Percentiles rank a stretch among this genome's conserved stretches.
These are phyloP conservation scores for Sardina pilchardus DNA, from an alignment of 2,113 vertebrate species.

Conservation along the genomic window DNA sequence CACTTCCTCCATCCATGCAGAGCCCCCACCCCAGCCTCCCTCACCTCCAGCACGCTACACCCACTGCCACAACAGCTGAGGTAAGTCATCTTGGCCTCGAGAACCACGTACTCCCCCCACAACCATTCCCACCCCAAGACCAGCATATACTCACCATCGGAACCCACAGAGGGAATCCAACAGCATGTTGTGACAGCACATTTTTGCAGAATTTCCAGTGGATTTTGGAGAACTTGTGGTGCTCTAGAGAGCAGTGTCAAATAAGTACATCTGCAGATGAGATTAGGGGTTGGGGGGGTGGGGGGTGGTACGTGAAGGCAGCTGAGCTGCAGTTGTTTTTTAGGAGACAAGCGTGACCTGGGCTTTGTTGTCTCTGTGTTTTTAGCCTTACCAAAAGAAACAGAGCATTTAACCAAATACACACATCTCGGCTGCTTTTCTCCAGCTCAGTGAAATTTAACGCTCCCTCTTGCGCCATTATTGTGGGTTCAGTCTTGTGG, in stretches of 20 bases:
- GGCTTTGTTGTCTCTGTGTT: neutral
- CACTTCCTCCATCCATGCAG: conserved; percentile 47
- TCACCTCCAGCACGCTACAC: conserved; percentile 42
- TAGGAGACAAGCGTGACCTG: neutral
- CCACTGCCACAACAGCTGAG: conserved; percentile 51
- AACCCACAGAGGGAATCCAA: neutral
- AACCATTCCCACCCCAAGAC: neutral
- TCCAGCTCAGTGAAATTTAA: conserved; percentile 5
- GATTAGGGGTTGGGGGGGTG: conserved; percentile 18
- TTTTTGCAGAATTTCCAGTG: neutral
- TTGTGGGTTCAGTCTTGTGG: neutral
- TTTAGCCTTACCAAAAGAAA: conserved; percentile 11
- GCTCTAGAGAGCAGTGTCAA: conserved; percentile 10
- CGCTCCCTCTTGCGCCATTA: neutral
- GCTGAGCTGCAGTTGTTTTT: neutral
- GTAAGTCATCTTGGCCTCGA: conserved; percentile 17
- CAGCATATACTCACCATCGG: neutral
- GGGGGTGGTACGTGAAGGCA: neutral
- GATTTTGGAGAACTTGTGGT: neutral
- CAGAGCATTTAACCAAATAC: conserved; percentile 8
- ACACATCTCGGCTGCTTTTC: neutral
- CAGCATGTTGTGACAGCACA: neutral
- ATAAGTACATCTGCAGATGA: conserved; percentile 45
- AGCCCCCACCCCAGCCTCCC: conserved; percentile 20
- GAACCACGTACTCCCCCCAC: neutral